A percentile compares a stretch with the other conserved stretches of the same genome.
Evolutionary conservation across 1,140 invertebrate genomes (phyloP).

Genomic region (Macrostomum lignano): DNA sequence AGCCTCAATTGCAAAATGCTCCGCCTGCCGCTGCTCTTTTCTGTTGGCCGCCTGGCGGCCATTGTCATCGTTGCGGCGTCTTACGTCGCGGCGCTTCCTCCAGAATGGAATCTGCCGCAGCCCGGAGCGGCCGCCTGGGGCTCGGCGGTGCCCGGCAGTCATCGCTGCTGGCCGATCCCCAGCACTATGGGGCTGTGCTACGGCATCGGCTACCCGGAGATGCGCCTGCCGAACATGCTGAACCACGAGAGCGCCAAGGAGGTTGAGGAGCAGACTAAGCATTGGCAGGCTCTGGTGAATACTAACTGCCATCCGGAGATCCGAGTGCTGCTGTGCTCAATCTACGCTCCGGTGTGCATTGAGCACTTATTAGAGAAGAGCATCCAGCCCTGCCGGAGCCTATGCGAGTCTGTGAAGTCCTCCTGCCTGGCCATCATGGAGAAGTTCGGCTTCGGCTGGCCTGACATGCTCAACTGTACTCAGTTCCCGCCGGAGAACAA

Average conservation of each 20-base stretch:
- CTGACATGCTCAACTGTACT: constrained; percentile 38
- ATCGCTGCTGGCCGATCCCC: constrained; percentile 7
- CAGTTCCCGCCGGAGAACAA: constrained; percentile 36
- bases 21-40: too few species aligned
- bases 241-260: constrained; percentile 39
- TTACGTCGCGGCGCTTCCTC: too few species aligned
- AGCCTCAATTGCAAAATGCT: too few species aligned
- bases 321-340: constrained; percentile 40
- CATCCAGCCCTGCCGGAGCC: constrained; percentile 32
- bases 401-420: constrained; percentile 36
- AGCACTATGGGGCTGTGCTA: not conserved
- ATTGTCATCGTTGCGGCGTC: too few species aligned
- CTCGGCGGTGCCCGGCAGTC: too few species aligned
- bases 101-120: too few species aligned
- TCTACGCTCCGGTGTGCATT: constrained; percentile 41
- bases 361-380: constrained; percentile 10
- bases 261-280: constrained; percentile 33
- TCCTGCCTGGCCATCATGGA: constrained; percentile 37
- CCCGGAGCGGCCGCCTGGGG: too few species aligned
- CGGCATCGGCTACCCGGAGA: constrained; percentile 37
- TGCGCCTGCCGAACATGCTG: constrained; percentile 41
- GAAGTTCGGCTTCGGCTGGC: constrained; percentile 40
- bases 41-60: too few species aligned
- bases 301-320: constrained; percentile 40
- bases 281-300: constrained; percentile 37